Evolutionary conservation across 2,888 invertebrate genomes (phyloP), one percentile per base, ranked within the genome.

Genomic region (Hydrotaea diabolus): DNA sequence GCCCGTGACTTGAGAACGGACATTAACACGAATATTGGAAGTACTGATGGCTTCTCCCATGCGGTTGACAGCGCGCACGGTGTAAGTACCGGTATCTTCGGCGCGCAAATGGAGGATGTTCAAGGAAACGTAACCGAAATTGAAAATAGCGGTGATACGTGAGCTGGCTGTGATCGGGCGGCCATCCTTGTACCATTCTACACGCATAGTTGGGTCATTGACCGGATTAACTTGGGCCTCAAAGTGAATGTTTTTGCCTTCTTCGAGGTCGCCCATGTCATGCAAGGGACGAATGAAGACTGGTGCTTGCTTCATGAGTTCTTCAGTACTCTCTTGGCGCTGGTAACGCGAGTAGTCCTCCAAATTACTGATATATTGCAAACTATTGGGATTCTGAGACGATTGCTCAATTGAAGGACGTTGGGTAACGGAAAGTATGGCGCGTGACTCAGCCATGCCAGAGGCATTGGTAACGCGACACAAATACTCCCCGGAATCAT

Each of bases 121-220:
- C 91, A 99, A 96, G 94, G 98, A 98, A 94, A 98, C 98, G 95
- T 98, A 98, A 93, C 98, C 98, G 95, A 99, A 98, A 95, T 98
- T 99, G 95, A 98, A 98, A 94, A 98, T 97, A 92, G 98, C 97
- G 92, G 97, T 97, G 93, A 98, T 98, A 93, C 98, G 96, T 92
- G 98, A 98, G 93, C 99, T 98, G 92, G 98, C 98, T 93, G 98
- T 98, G 90, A 99, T 96, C 36, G 98, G 96, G 92, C 96, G 95
- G 88, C 98, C 98, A 94, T 97, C 97, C 93, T 97, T 97, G 93
- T 96, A 97, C 98, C 98, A 98, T 93, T 98, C 97, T 90, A 97
- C 97, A 93, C 96, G 96, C 97, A 98, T 97, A 64, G 96, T 96
- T 77, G 98, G 96, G 91, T 98, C 98, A 90, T 97, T 97, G 75